Conservation (phyloP, 1,140 invertebrate species). For the Conopomorpha cramerella region DNA sequence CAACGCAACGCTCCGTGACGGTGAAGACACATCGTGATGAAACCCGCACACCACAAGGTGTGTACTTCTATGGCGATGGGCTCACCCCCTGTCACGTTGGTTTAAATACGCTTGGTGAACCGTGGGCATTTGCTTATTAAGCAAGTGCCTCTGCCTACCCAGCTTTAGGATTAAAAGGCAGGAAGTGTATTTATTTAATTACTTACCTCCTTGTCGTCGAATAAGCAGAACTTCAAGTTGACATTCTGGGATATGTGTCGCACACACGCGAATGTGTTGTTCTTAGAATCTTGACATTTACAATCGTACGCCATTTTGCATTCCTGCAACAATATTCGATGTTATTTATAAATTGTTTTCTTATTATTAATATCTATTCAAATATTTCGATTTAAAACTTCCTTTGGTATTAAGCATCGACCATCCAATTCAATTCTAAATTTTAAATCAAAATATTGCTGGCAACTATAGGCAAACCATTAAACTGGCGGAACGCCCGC, state of each 20-base stretch:
- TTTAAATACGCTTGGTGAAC: no score
- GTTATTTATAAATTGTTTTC: no score
- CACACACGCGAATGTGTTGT: slow-evolving; percentile 84
- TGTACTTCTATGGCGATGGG: no score
- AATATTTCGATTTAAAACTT: slow-evolving; percentile 2
- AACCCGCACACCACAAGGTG: no score
- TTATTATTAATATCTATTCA: no score
- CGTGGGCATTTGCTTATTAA: no score
- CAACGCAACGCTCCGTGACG: neutral
- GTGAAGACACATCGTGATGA: no score
- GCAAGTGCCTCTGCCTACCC: no score
- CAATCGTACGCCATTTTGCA: slow-evolving; percentile 70
- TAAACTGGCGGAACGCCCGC: no score
- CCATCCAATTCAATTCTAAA: neutral
- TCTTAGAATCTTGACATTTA: slow-evolving; percentile 81
- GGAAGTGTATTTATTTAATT: no score
- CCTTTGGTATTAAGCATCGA: neutral
- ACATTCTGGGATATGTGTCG: slow-evolving; percentile 60
- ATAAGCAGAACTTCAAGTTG: slow-evolving; percentile 77
- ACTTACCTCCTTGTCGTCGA: slow-evolving; percentile 72
- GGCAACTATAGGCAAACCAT: neutral
- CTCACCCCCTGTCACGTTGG: no score
- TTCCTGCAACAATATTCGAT: slow-evolving; percentile 48
- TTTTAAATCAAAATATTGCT: neutral
- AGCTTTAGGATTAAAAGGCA: no score